Base-by-base conservation (phyloP, 53 echinoderm and acorn worm genomes). In the Apostichopus leukothele region DNA sequence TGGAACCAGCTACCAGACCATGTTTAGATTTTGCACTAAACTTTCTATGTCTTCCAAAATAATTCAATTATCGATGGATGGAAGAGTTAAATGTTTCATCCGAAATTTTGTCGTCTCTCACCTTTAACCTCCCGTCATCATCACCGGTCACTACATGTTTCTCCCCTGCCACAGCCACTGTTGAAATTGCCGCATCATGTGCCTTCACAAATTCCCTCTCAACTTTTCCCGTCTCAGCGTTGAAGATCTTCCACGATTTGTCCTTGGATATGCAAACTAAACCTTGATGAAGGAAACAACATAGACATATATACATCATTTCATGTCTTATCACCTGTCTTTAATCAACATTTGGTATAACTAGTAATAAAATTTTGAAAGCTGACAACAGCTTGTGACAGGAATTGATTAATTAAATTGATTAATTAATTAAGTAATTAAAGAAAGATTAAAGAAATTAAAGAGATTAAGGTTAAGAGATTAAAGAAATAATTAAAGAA, bases 91-190 rank as follows among this genome's bases (percentile, higher is more conserved):
- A 39, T 0, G 39, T 39, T 0, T 39, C 3, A 3, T 39, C 39
- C 39, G 3, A 39, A 39, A 0, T 39, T 3, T 39, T 3, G 3
- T 3, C 39, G 1, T 39, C 39, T 39, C 50, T 89, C 39, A 97
- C 98, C 91, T 97, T 95, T 26, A 97, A 84, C 52, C 89, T 91
- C 3, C 98, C 98, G 11, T 97, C 95, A 68, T 97, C 98, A 67
- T 97, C 98, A 7, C 95, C 98, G 1, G 95, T 97, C 14, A 95
- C 98, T 5, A 97, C 60, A 53, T 93, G 86, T 51, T 95, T 94
- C 23, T 92, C 94, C 74, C 92, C 93, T 57, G 92, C 91, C 7
- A 97, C 92, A 5, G 93, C 89, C 26, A 95, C 61, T 60, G 88
- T 91, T 90, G 94, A 97, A 21, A 97, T 84, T 8, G 95, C 89